Evolutionary conservation across 2,888 invertebrate genomes (phyloP), one percentile per base, ranked within the genome.

Genomic region (Holacanthella duospinosa): DNA sequence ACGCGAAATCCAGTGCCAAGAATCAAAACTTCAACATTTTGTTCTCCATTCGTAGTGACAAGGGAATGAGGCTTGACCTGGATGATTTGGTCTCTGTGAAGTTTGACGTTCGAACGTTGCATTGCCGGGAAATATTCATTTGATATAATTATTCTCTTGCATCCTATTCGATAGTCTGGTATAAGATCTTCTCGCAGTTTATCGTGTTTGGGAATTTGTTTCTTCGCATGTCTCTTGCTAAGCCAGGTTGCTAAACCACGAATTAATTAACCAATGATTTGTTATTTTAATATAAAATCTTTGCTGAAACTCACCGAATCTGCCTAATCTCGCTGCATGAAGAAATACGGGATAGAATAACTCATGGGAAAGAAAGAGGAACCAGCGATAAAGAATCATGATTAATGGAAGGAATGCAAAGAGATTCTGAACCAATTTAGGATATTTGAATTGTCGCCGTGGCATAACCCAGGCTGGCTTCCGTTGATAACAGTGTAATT

Each of bases 1-100:
- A 68, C 67, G 48, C 63, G 62, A 56, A 66, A 71, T 36, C 71
- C 71, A 16, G 71, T 71, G 1, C 69, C 71, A 0, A 69, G 58
- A 6, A 71, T 68, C 9, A 71, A 59, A 3, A 71, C 65, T 16
- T 64, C 57, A 1, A 64, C 16, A 36, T 60, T 44, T 27, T 56
- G 28, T 6, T n/a, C 16, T 16, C 60, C 64, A 36, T 64, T 53
- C 6, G 16, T 12, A 2, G 58, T 29, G 26, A 29, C 36, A 27
- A 57, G 9, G 9, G 57, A 48, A 26, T 64, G 19, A 6, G 26
- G 57, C 2, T 56, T n/a, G 19, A 61, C 43, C 27, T 61, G 36
- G 6, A 19, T 27, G 21, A 61, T 61, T 26, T 25, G n/a, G 24
- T 43, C 43, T 16, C 24, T 24, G 29, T 61, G 61, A n/a, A 61